Evolutionary conservation across 2,888 invertebrate species (phyloP).

Genomic region (Endotricha flammealis): DNA sequence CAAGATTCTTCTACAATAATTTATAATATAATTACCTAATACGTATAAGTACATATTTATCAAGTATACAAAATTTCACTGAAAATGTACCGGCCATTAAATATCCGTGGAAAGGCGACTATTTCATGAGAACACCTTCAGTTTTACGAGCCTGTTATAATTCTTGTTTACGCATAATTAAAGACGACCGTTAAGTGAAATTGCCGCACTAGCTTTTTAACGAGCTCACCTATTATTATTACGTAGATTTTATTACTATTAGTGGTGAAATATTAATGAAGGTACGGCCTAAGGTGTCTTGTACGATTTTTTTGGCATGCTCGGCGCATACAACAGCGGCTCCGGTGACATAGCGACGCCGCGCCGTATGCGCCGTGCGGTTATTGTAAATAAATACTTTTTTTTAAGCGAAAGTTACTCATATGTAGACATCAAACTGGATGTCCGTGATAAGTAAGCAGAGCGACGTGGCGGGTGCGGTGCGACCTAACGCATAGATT

Average conservation of each 20-base stretch:
- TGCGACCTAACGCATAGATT: too few species aligned
- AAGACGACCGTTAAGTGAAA: constrained; percentile 29
- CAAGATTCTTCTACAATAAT: too few species aligned
- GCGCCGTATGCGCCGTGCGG: too few species aligned
- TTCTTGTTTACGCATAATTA: constrained; percentile 31
- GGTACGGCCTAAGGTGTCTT: too few species aligned
- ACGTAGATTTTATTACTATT: constrained; percentile 2
- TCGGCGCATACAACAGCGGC: too few species aligned
- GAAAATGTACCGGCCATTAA: constrained; percentile 17
- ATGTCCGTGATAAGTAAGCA: too few species aligned
- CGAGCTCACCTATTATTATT: constrained; percentile 4
- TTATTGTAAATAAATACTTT: too few species aligned
- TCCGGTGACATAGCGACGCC: too few species aligned
- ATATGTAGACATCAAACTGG: too few species aligned
- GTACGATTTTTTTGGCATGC: too few species aligned
- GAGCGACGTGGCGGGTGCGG: too few species aligned
- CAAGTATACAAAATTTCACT: constrained; percentile 9
- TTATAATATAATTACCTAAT: background rate
- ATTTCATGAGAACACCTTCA: constrained; percentile 23
- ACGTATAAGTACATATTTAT: constrained; percentile 7
- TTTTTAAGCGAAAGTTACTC: too few species aligned
- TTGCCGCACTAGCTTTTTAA: constrained; percentile 22
- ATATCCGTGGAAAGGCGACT: constrained; percentile 21
- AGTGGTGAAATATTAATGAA: constrained; percentile 9
- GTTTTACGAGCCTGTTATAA: constrained; percentile 32